These are phyloP conservation scores for Drosophila baimaii DNA, from an alignment of 1,140 invertebrate species.

Conservation along the genomic window DNA sequence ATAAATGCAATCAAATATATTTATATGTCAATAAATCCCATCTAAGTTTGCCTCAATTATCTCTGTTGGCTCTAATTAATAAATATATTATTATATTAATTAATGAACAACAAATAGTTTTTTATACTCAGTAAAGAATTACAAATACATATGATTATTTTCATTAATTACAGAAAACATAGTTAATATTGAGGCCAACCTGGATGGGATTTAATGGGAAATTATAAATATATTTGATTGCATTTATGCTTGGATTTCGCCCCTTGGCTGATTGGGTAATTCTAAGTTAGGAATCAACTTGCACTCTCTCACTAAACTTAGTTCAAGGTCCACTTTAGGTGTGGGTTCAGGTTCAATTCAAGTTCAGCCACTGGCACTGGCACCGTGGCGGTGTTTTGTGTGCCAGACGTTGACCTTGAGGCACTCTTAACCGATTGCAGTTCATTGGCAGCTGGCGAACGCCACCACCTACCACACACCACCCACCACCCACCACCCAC, in stretches of 20 bases:
- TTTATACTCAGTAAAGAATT: too few species aligned
- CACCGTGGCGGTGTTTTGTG: constrained; percentile 27
- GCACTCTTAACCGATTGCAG: constrained; percentile 41
- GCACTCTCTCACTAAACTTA: constrained; percentile 2
- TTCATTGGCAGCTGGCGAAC: constrained; percentile 40
- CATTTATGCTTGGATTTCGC: not conserved
- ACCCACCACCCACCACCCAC: not conserved
- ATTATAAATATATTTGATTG: not conserved
- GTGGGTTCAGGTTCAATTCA: not conserved
- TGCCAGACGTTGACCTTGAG: constrained; percentile 51
- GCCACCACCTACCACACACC: not conserved
- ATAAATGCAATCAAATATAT: too few species aligned
- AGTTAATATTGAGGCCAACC: too few species aligned
- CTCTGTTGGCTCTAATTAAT: too few species aligned
- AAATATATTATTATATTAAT: too few species aligned
- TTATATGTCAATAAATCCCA: too few species aligned
- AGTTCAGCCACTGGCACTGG: constrained; percentile 16
- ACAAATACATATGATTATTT: too few species aligned
- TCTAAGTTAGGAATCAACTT: constrained; percentile 8
- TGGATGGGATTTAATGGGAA: not conserved
- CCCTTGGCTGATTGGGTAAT: constrained; percentile 20
- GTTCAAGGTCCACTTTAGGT: constrained; percentile 18
- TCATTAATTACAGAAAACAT: too few species aligned
- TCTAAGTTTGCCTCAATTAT: too few species aligned
- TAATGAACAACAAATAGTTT: too few species aligned